A percentile compares a stretch with the other conserved stretches of the same genome.
phyloP scores from a whole-genome alignment of 2,888 invertebrate species.

The Pherbina coryleti region DNA sequence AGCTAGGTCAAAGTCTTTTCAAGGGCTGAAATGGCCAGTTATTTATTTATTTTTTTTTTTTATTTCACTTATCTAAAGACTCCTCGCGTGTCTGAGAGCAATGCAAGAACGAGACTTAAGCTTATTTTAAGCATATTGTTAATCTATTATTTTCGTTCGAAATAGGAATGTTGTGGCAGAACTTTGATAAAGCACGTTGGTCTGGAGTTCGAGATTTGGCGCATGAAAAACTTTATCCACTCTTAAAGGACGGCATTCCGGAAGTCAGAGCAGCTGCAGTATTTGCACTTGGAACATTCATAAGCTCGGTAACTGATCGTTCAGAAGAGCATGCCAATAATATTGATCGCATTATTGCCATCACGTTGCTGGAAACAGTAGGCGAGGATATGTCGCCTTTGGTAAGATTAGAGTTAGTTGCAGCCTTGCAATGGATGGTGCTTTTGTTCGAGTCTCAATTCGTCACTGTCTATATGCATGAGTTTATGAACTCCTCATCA shows the following conservation, averaged over 20 bases:
- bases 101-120: no score
- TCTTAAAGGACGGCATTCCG: slow-evolving; percentile 85
- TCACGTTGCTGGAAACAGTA: slow-evolving; percentile 84
- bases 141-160: neutral
- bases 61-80: neutral
- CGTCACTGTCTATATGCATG: slow-evolving; percentile 81
- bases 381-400: slow-evolving; percentile 88
- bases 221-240: slow-evolving; percentile 91
- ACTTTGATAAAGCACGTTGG: slow-evolving; percentile 91
- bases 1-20: no score
- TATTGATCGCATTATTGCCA: slow-evolving; percentile 92
- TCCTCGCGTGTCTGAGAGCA: no score
- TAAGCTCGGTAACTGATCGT: slow-evolving; percentile 85
- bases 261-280: slow-evolving; percentile 95
- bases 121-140: no score
- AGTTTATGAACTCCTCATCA: slow-evolving; percentile 58
- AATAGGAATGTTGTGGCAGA: slow-evolving; percentile 80
- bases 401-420: slow-evolving; percentile 88
- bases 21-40: no score
- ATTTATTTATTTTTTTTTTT: no score
- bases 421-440: slow-evolving; percentile 88
- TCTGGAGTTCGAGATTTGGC: slow-evolving; percentile 95
- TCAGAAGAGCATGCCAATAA: slow-evolving; percentile 95
- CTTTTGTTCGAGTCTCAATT: slow-evolving; percentile 90
- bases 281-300: slow-evolving; percentile 94